phyloP scores from a whole-genome alignment of 2,888 invertebrate genomes.

The Acleris sparsana region DNA sequence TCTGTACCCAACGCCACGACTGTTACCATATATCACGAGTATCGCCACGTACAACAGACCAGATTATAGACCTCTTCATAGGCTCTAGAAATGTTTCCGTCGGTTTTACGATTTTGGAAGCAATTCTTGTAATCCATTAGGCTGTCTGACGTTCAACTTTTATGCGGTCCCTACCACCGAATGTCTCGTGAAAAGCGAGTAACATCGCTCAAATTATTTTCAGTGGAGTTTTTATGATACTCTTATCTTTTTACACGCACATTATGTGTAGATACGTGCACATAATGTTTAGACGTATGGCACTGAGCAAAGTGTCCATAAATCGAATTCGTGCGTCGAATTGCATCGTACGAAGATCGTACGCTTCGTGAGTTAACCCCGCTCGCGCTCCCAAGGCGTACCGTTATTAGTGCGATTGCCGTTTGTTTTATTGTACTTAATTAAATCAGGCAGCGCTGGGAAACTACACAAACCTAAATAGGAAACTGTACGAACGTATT shows the following conservation, averaged over 20 bases:
- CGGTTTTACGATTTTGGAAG: slow-evolving; percentile 70
- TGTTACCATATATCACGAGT: slow-evolving; percentile 53
- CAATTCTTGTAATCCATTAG: slow-evolving; percentile 83
- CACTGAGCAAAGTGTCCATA: slow-evolving; percentile 70
- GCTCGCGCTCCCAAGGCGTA: too few relatives aligned
- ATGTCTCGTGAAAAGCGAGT: slow-evolving; percentile 77
- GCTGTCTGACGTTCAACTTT: slow-evolving; percentile 78
- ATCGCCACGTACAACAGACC: slow-evolving; percentile 55
- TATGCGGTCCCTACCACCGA: slow-evolving; percentile 77
- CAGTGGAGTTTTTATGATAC: slow-evolving; percentile 80
- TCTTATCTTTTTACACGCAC: slow-evolving; percentile 81
- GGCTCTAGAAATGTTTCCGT: slow-evolving; percentile 65
- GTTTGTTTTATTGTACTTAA: too few relatives aligned
- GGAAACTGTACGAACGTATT: too few relatives aligned
- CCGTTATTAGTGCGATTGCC: too few relatives aligned
- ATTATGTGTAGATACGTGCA: slow-evolving; percentile 78
- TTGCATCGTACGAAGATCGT: slow-evolving; percentile 48
- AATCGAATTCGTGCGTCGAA: slow-evolving; percentile 78
- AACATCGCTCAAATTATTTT: slow-evolving; percentile 82
- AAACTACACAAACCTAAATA: too few relatives aligned
- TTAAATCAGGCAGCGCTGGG: too few relatives aligned
- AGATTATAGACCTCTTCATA: slow-evolving; percentile 64
- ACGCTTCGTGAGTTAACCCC: too few relatives aligned
- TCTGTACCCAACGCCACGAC: slow-evolving; percentile 44
- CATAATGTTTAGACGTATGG: slow-evolving; percentile 75